phyloP scores from a whole-genome alignment of 2,113 vertebrate genomes.

The Pollachius pollachius region DNA sequence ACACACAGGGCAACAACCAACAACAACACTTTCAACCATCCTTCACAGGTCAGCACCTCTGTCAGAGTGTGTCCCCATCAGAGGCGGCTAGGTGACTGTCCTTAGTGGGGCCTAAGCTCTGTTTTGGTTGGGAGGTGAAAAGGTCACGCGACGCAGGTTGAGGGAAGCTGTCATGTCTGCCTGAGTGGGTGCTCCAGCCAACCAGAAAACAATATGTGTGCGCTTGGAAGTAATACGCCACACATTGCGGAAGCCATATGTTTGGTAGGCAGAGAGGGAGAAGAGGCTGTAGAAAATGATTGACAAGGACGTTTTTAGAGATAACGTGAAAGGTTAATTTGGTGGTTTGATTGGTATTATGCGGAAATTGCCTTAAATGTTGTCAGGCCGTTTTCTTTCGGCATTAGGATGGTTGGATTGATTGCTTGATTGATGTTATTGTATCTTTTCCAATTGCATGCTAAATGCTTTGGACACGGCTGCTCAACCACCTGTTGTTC shows the following conservation, averaged over 20 bases:
- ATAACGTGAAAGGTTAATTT: too few species aligned
- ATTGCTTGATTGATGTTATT: too few species aligned
- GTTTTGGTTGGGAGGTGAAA: constrained; percentile 58
- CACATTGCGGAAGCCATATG: constrained; percentile 16
- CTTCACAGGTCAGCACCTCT: constrained; percentile 53
- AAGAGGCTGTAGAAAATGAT: too few species aligned
- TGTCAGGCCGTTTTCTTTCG: too few species aligned
- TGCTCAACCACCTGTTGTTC: too few species aligned
- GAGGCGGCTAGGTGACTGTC: constrained; percentile 35
- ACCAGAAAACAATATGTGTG: constrained; percentile 44
- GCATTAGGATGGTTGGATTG: too few species aligned
- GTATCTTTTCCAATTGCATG: too few species aligned
- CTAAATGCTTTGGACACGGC: too few species aligned
- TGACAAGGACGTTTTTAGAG: too few species aligned
- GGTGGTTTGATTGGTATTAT: too few species aligned
- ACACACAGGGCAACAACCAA: not conserved
- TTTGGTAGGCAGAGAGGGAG: too few species aligned
- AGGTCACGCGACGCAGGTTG: constrained; percentile 48
- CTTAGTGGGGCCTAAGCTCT: constrained; percentile 39
- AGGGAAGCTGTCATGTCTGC: constrained; percentile 42
- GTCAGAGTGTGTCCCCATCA: constrained; percentile 49
- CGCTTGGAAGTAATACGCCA: constrained; percentile 27
- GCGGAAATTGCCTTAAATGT: too few species aligned
- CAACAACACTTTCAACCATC: constrained; percentile 25
- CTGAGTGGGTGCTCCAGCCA: constrained; percentile 37